A percentile compares a stretch with the other conserved stretches of the same genome.
These are phyloP conservation scores for Zygothrica quintamaculata DNA, from an alignment of 2,888 invertebrate genomes.

Conservation along the genomic window DNA sequence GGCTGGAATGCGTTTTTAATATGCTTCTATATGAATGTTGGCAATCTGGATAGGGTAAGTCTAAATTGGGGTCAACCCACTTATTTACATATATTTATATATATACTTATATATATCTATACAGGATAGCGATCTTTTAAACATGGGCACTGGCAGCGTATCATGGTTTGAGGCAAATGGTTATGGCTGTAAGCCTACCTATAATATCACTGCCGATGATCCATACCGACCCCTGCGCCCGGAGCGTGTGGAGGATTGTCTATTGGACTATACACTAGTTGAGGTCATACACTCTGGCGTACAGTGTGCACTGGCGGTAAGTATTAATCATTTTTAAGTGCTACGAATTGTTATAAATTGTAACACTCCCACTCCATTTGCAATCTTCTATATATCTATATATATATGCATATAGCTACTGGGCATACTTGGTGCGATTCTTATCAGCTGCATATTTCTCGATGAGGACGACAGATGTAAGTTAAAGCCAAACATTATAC, in stretches of 20 bases:
- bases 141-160: slow-evolving; percentile 94
- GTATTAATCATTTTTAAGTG: slow-evolving; percentile 68
- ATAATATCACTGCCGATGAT: slow-evolving; percentile 87
- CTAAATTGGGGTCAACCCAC: slow-evolving; percentile 43
- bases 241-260: slow-evolving; percentile 91
- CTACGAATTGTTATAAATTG: slow-evolving; percentile 53
- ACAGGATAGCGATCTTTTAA: slow-evolving; percentile 93
- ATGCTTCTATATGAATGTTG: slow-evolving; percentile 96
- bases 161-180: slow-evolving; percentile 98
- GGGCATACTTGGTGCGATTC: slow-evolving; percentile 88
- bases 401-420: slow-evolving; percentile 88
- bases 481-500: slow-evolving; percentile 71
- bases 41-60: slow-evolving; percentile 92
- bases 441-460: slow-evolving; percentile 88
- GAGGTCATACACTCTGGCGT: slow-evolving; percentile 95
- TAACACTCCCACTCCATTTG: slow-evolving; percentile 11
- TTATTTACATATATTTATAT: neutral
- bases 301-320: slow-evolving; percentile 90
- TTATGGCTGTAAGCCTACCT: slow-evolving; percentile 92
- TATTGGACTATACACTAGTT: slow-evolving; percentile 93
- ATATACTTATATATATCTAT: slow-evolving; percentile 62
- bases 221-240: slow-evolving; percentile 89
- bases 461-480: slow-evolving; percentile 93
- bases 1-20: slow-evolving; percentile 97
- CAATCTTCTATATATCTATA: too few species aligned